These are phyloP conservation scores for Desoria tigrina DNA, from an alignment of 2,888 invertebrate genomes.

Conservation along the genomic window DNA sequence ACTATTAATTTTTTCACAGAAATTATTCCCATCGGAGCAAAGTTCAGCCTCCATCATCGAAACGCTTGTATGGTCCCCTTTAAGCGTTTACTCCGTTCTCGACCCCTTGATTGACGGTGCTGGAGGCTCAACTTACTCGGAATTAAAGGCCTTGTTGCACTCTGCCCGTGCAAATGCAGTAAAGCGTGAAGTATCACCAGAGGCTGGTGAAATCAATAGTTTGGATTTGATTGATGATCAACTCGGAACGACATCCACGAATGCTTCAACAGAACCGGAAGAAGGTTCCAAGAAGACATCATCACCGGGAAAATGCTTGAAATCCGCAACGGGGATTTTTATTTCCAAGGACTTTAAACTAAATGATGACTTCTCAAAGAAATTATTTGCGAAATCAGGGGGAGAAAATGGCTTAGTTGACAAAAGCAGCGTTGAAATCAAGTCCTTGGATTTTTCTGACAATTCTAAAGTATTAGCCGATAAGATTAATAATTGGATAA, in stretches of 20 bases:
- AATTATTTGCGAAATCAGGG: background rate
- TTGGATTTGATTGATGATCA: too few species aligned
- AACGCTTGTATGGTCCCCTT: slow-evolving; percentile 13
- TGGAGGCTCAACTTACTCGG: background rate
- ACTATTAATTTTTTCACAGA: too few species aligned
- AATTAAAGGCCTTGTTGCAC: background rate
- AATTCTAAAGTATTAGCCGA: too few species aligned
- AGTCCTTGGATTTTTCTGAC: background rate
- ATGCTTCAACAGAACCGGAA: too few species aligned
- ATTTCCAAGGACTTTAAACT: background rate
- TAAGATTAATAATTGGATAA: slow-evolving; percentile 8
- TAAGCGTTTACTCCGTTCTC: slow-evolving; percentile 13
- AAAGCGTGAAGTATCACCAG: too few species aligned
- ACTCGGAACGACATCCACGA: too few species aligned
- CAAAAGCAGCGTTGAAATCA: background rate
- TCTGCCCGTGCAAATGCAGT: too few species aligned
- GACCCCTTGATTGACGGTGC: background rate
- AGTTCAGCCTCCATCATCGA: background rate
- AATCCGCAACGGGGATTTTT: background rate
- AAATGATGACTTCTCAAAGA: background rate
- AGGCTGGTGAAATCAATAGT: too few species aligned
- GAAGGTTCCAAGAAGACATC: too few species aligned
- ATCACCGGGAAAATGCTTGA: background rate
- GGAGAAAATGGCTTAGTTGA: background rate
- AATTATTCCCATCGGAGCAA: too few species aligned